phyloP scores from a whole-genome alignment of 2,113 vertebrate genomes.

The Pseudorhombus dupliciocellatus region DNA sequence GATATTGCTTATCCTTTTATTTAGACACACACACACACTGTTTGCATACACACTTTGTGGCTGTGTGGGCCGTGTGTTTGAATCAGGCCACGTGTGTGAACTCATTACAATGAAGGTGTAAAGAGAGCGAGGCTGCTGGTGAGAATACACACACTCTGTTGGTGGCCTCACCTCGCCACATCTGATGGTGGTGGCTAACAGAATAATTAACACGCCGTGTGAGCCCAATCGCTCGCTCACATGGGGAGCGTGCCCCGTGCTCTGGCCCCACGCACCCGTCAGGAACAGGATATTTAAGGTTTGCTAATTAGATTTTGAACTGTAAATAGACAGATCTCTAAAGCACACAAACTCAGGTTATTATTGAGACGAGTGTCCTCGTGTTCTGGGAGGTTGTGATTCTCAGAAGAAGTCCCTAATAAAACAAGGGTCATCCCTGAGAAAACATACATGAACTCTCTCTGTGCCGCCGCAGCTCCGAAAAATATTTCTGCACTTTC shows the following conservation, averaged over 20 bases:
- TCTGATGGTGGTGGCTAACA: conserved; percentile 18
- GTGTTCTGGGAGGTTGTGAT: background rate
- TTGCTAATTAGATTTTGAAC: conserved; percentile 7
- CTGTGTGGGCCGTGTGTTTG: conserved; percentile 5
- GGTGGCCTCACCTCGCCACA: conserved; percentile 5
- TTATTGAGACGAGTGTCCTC: conserved; percentile 2
- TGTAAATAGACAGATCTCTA: conserved; percentile 16
- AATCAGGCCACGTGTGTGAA: conserved; percentile 24
- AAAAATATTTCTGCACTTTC: background rate
- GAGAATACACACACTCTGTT: conserved; percentile 28
- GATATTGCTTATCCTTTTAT: background rate
- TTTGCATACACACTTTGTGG: background rate
- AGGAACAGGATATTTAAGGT: background rate
- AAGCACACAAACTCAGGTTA: background rate
- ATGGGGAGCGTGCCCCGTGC: background rate
- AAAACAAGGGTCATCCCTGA: conserved; percentile 12
- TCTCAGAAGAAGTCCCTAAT: conserved; percentile 3
- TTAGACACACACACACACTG: background rate
- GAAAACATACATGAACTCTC: conserved; percentile 7
- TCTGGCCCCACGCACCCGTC: background rate
- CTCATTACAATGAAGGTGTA: conserved; percentile 36
- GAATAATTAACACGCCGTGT: conserved; percentile 30
- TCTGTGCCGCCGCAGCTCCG: background rate
- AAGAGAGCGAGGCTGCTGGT: conserved; percentile 5
- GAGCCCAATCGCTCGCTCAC: conserved; percentile 3